Percentiles rank a stretch among this genome's conserved stretches.
Evolutionary conservation across 2,113 vertebrate species (phyloP).

Genomic region (Macquaria ambigua): DNA sequence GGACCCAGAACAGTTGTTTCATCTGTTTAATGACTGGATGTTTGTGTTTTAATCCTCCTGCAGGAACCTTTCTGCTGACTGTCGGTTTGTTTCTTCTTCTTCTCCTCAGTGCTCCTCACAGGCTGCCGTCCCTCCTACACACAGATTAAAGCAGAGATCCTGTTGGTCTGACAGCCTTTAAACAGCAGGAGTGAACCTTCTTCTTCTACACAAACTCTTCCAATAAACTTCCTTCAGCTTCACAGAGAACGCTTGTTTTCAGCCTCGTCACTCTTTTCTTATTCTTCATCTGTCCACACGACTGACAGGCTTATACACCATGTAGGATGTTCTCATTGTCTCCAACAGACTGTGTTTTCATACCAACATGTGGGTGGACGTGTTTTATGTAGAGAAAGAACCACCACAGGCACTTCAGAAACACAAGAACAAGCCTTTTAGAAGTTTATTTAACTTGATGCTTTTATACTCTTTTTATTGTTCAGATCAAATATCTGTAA

Average conservation of each 20-base stretch:
- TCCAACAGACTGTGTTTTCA: conserved; percentile 28
- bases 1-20: too few relatives aligned
- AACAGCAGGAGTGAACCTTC: conserved; percentile 39
- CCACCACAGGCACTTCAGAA: conserved; percentile 2
- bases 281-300: conserved; percentile 20
- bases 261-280: conserved; percentile 30
- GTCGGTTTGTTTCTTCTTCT: neutral
- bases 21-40: neutral
- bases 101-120: neutral
- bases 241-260: neutral
- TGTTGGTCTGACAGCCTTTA: neutral
- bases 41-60: neutral
- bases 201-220: conserved; percentile 43
- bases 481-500: conserved; percentile 23
- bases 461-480: neutral
- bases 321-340: conserved; percentile 50
- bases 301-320: conserved; percentile 25
- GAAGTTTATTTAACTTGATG: neutral
- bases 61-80: neutral
- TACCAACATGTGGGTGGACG: conserved; percentile 34
- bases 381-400: conserved; percentile 17
- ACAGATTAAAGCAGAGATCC: conserved; percentile 19
- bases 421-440: neutral
- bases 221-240: conserved; percentile 15
- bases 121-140: conserved; percentile 13